Conservation (phyloP, 2,888 invertebrate species). For the Odontocerum albicorne region DNA sequence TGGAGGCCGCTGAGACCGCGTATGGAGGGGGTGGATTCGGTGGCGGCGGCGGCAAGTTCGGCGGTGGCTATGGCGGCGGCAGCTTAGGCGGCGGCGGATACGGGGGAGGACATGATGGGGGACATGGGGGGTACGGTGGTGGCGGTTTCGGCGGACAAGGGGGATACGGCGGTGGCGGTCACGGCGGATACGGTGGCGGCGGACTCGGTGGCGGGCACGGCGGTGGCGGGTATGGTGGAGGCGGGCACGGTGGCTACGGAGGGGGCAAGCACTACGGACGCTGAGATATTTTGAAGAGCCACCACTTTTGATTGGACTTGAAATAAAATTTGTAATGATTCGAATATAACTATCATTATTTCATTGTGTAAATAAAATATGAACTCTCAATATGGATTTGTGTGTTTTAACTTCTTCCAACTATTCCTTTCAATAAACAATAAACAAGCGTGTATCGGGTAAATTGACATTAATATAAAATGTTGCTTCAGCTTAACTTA, state of each 20-base stretch:
- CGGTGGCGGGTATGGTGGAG: slow-evolving; percentile 35
- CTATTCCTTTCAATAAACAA: too few species aligned
- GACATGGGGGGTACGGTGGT: background rate
- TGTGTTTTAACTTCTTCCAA: too few species aligned
- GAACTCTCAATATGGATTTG: too few species aligned
- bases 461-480: too few species aligned
- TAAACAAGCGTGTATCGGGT: too few species aligned
- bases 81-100: slow-evolving; percentile 33
- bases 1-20: background rate
- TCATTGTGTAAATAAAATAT: too few species aligned
- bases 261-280: background rate
- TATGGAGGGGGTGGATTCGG: slow-evolving; percentile 28
- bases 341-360: too few species aligned
- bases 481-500: too few species aligned
- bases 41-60: slow-evolving; percentile 27
- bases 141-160: slow-evolving; percentile 37
- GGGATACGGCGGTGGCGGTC: slow-evolving; percentile 38
- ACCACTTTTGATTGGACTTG: too few species aligned
- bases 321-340: too few species aligned
- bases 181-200: slow-evolving; percentile 39
- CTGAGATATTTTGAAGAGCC: too few species aligned
- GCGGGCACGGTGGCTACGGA: slow-evolving; percentile 29
- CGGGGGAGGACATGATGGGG: background rate
- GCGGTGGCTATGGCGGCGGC: slow-evolving; percentile 38
- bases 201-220: slow-evolving; percentile 32